phyloP scores from a whole-genome alignment of 2,113 vertebrate genomes.

The Mesitornis unicolor region DNA sequence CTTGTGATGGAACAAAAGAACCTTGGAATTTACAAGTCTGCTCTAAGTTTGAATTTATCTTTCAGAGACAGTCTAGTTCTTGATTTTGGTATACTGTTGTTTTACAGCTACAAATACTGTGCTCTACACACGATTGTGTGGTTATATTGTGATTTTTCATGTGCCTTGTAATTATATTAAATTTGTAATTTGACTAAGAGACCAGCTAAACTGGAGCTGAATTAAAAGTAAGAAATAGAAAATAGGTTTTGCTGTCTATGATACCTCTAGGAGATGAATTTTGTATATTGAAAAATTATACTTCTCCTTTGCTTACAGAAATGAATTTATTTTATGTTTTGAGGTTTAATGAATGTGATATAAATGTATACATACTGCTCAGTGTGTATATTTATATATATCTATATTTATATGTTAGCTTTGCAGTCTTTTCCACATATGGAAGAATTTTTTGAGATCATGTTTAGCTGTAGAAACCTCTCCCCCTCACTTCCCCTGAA shows the following conservation, averaged over 20 bases:
- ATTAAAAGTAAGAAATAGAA: slow-evolving; percentile 33
- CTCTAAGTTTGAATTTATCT: neutral
- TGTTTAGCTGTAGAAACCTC: slow-evolving; percentile 71
- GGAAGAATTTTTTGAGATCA: slow-evolving; percentile 75
- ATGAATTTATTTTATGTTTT: slow-evolving; percentile 78
- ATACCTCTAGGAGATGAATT: slow-evolving; percentile 57
- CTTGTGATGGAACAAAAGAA: neutral
- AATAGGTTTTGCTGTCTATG: slow-evolving; percentile 13
- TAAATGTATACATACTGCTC: slow-evolving; percentile 74
- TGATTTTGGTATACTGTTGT: neutral
- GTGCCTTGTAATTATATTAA: neutral
- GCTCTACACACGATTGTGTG: neutral
- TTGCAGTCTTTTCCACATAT: slow-evolving; percentile 74
- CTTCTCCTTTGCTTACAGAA: slow-evolving; percentile 67
- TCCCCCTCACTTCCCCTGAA: slow-evolving; percentile 57
- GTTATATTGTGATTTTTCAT: neutral
- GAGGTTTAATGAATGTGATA: slow-evolving; percentile 76
- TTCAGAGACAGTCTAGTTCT: neutral
- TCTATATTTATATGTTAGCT: slow-evolving; percentile 70
- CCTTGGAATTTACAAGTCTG: neutral
- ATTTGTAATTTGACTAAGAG: neutral
- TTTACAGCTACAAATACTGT: neutral
- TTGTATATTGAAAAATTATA: slow-evolving; percentile 67
- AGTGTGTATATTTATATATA: slow-evolving; percentile 76
- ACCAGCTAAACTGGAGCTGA: neutral